Conservation (phyloP, 1,140 invertebrate genomes). For the Argopecten irradians region DNA sequence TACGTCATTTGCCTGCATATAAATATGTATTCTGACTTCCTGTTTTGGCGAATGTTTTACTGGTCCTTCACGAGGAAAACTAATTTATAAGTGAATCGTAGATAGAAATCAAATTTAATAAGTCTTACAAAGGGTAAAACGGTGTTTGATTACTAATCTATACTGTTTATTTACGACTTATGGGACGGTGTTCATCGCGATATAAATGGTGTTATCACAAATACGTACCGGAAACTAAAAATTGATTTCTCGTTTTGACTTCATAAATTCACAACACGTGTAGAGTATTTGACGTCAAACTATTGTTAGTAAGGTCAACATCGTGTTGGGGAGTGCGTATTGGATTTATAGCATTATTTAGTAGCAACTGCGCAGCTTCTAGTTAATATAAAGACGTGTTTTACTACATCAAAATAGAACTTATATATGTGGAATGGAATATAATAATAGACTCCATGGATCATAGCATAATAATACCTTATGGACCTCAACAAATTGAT, state of each 20-base stretch:
- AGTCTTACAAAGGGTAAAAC: background rate
- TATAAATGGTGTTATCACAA: background rate
- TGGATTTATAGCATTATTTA: too few species aligned
- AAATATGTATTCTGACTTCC: background rate
- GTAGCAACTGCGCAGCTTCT: too few species aligned
- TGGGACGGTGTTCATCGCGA: background rate
- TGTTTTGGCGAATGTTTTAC: background rate
- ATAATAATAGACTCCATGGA: too few species aligned
- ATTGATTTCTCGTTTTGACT: background rate
- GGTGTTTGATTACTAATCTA: background rate
- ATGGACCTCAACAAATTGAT: too few species aligned
- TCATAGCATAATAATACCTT: too few species aligned
- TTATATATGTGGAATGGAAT: too few species aligned
- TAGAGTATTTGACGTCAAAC: background rate
- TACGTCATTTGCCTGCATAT: background rate
- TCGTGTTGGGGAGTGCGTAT: too few species aligned
- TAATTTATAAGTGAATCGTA: background rate
- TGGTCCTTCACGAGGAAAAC: background rate
- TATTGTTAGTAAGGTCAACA: too few species aligned
- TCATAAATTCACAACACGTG: background rate
- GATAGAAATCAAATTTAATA: constrained; percentile 2
- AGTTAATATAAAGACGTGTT: too few species aligned
- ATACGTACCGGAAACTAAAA: background rate
- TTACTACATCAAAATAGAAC: too few species aligned
- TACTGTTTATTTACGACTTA: background rate